phyloP scores from a whole-genome alignment of 2,888 invertebrate genomes.

The Ophion costatus region DNA sequence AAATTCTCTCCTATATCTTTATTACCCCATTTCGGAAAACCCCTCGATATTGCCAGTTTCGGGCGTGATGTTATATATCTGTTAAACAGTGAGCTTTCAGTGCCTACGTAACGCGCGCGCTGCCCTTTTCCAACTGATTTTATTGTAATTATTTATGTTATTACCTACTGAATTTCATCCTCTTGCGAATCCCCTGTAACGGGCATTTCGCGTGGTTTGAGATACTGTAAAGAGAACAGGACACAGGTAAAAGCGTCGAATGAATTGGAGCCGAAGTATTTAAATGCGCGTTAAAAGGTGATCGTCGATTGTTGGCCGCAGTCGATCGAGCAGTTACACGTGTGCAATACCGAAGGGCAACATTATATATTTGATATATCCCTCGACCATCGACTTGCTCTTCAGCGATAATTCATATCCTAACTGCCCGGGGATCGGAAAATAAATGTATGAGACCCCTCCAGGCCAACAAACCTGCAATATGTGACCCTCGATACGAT shows the following conservation, averaged over 20 bases:
- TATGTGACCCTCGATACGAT: too few species aligned
- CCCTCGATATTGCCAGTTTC: conserved; percentile 46
- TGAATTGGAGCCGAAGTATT: conserved; percentile 7
- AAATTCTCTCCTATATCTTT: conserved; percentile 73
- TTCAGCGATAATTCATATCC: conserved; percentile 39
- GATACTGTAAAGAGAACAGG: too few species aligned
- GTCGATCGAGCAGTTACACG: conserved; percentile 6
- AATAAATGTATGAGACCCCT: neutral
- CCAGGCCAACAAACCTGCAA: too few species aligned
- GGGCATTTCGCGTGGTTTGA: too few species aligned
- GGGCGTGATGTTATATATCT: neutral
- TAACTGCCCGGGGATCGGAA: conserved; percentile 14
- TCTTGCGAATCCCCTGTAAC: too few species aligned
- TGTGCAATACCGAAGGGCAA: conserved; percentile 7
- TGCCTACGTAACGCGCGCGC: neutral
- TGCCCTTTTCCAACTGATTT: neutral
- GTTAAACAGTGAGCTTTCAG: conserved; percentile 13
- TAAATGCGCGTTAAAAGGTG: neutral
- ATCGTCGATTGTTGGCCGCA: neutral
- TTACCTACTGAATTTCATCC: too few species aligned
- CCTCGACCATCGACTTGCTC: conserved; percentile 25
- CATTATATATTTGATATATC: conserved; percentile 21
- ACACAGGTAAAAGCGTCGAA: neutral
- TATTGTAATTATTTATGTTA: neutral
- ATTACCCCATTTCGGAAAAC: conserved; percentile 69